phyloP scores from a whole-genome alignment of 2,797 vertebrate species.

The Artibeus lituratus region DNA sequence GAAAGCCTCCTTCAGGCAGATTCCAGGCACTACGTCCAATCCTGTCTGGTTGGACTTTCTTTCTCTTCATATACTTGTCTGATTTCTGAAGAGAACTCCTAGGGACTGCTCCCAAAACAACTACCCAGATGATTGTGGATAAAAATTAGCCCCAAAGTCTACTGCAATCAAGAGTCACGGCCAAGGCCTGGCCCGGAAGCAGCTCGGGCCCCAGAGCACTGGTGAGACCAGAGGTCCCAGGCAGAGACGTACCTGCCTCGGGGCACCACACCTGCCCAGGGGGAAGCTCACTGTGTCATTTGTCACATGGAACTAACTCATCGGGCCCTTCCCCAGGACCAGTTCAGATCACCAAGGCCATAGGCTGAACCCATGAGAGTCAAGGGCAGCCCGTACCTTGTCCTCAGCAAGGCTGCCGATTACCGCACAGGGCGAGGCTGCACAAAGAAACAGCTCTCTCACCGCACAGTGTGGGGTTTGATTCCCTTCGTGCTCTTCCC shows the following conservation, averaged over 20 bases:
- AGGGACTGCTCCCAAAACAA: background rate
- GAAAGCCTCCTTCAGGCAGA: background rate
- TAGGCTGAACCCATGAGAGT: background rate
- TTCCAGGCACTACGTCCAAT: background rate
- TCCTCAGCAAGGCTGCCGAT: slow-evolving; percentile 14
- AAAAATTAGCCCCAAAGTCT: background rate
- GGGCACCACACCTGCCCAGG: rapidly evolving
- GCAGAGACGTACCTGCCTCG: background rate
- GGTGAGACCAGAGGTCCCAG: background rate
- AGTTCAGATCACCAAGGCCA: background rate
- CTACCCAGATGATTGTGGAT: background rate
- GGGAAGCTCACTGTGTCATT: background rate
- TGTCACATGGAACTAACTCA: background rate
- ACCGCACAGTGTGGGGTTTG: background rate
- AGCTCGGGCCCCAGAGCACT: background rate
- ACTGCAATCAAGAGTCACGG: background rate
- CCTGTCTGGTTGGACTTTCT: background rate
- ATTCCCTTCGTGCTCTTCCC: slow-evolving; percentile 5
- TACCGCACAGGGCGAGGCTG: background rate
- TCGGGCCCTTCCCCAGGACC: rapidly evolving
- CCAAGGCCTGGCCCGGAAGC: background rate
- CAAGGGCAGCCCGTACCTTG: background rate
- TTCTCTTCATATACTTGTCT: background rate
- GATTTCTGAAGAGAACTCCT: background rate
- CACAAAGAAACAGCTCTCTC: background rate